Evolutionary conservation across 2,888 invertebrate species (phyloP).

Genomic region (Microctonus hyperodae): DNA sequence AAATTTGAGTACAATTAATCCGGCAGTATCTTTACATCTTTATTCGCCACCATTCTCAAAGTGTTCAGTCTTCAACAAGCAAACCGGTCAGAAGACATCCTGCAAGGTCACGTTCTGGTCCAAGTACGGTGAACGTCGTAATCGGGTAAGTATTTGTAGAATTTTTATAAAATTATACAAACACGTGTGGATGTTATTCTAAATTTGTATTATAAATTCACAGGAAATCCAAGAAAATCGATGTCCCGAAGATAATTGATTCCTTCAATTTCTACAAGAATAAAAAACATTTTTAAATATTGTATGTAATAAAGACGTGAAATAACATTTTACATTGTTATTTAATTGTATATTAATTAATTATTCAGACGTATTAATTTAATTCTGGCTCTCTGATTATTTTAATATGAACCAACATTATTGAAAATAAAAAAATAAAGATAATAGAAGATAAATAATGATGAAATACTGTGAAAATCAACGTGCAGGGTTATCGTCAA

Average conservation of each 20-base stretch:
- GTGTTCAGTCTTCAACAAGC: conserved; percentile 91
- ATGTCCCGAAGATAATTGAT: conserved; percentile 59
- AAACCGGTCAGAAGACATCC: conserved; percentile 78
- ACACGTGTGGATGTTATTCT: background rate
- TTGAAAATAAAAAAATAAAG: background rate
- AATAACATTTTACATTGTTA: background rate
- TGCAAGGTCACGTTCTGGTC: conserved; percentile 91
- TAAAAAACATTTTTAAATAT: background rate
- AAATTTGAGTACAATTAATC: conserved; percentile 88
- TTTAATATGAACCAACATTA: no score
- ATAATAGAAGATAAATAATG: background rate
- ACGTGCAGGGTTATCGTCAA: background rate
- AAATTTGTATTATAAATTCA: conserved; percentile 14
- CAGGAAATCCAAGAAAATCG: conserved; percentile 60
- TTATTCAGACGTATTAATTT: background rate
- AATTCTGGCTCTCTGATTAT: background rate
- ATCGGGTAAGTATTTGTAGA: conserved; percentile 65
- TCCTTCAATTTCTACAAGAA: background rate
- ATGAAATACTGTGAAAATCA: background rate
- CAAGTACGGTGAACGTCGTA: conserved; percentile 81
- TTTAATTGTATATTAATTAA: background rate
- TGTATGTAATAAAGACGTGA: background rate
- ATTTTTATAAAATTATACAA: background rate
- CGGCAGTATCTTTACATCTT: conserved; percentile 91
- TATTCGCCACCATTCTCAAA: conserved; percentile 92